Conservation (phyloP, 2,797 vertebrate species). For the Odontamblyopus rebecca region DNA sequence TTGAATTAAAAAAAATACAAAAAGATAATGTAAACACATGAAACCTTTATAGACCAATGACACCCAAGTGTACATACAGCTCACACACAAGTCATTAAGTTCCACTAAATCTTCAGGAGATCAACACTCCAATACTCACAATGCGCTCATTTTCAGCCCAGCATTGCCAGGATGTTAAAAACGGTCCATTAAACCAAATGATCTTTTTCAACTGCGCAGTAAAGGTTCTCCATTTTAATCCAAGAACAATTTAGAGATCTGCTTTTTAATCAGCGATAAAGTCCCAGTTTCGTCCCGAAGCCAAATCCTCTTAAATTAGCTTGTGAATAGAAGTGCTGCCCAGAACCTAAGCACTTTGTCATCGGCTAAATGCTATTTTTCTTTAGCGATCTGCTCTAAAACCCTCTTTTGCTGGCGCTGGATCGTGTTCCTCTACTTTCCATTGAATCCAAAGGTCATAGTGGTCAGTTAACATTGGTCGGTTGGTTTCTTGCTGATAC, state of each 20-base stretch:
- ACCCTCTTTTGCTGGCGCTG: slow-evolving; percentile 25
- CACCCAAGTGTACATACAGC: too few species aligned
- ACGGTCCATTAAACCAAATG: neutral
- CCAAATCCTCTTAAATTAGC: slow-evolving; percentile 13
- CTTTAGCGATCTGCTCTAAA: slow-evolving; percentile 40
- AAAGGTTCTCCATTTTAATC: neutral
- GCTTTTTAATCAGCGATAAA: neutral
- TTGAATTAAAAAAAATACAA: too few species aligned
- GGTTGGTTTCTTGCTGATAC: slow-evolving; percentile 24
- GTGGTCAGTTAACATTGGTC: slow-evolving; percentile 29
- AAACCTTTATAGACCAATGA: too few species aligned
- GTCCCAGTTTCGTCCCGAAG: neutral
- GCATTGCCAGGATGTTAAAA: neutral
- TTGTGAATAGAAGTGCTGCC: slow-evolving; percentile 9
- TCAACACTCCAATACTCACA: neutral
- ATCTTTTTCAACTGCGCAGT: neutral
- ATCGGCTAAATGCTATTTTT: slow-evolving; percentile 36
- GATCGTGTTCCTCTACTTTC: slow-evolving; percentile 50
- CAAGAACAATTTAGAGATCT: neutral
- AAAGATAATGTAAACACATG: too few species aligned
- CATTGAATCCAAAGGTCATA: slow-evolving; percentile 57
- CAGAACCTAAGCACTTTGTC: slow-evolving; percentile 31
- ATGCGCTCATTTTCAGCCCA: neutral
- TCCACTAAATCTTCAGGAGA: neutral
- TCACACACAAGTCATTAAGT: neutral